Evolutionary conservation across 2,797 vertebrate species (phyloP), one percentile per base, ranked within the genome.

Genomic region (Anabacerthia variegaticeps): DNA sequence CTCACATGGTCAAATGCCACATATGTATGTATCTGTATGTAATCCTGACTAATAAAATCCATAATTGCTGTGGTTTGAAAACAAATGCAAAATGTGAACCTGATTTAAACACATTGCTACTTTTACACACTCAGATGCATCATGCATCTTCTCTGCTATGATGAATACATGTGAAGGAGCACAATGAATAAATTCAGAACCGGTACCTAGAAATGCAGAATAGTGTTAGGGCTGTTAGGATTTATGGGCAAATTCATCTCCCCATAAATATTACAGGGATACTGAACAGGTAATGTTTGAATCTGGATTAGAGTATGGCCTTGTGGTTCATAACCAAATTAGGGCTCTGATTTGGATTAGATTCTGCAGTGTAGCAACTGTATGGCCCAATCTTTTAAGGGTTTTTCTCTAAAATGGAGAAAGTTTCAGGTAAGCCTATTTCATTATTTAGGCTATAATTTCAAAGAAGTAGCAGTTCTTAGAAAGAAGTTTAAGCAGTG

Each of bases 61-160:
- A 30, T 48, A 41, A 55, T 24, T 87, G 59, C 26, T 82, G 55
- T 80, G 63, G 28, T 85, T 94, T 79, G 84, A 85, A 71, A 96
- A 80, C 16, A 92, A 96, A 89, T 46, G n/a, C 43, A 91, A 86
- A 85, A 83, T n/a, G 37, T 55, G 78, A 92, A 78, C 36, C 32
- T 58, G 43, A 26, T 85, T 37, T 84, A 48, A 85, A 89, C 3
- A 56, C 36, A 66, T 54, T 19, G 23, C 34, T 69, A 19, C 43
- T 69, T 81, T 56, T 65, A 84, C 22, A 88, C 76, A 62, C 44
- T 92, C 71, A 22, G 41, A 61, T 63, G 55, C 14, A 59, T 37
- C 68, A 61, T 63, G 55, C 14, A 59, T 37, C 68, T 85, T 59
- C 39, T 76, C 71, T 90, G 65, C 44, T 89, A 23, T 30, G 15